Base-by-base conservation (phyloP, 2,797 vertebrate species). In the Diceros bicornis region DNA sequence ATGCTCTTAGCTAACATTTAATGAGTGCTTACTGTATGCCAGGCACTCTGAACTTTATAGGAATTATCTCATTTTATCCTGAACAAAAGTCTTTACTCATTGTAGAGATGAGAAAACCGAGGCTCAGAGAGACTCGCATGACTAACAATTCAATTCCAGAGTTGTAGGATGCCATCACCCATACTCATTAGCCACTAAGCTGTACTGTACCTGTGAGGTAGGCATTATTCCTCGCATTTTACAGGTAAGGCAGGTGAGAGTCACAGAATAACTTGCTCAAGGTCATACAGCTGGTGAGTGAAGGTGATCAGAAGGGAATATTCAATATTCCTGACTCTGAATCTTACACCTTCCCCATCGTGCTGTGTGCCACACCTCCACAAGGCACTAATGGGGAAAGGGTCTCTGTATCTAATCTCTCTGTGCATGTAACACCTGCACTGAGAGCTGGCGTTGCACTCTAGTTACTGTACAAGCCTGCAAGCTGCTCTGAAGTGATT, bases 221-320 rank as follows among this genome's bases (percentile, higher is more conserved):
- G 52, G 69, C 20, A 74, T 32, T 50, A 14, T 93, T 94, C 7
- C 83, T 78, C 62, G 93, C 62, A n/a, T 55, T 91, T 78, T 74
- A 83, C 32, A 83, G n/a, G 34, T 47, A 95, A 77, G n/a, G 59
- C 61, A 61, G 57, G 23, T 10, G n/a, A 75, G 34, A 6, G 14
- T 91, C 72, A 79, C 17, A 82, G 21, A 57, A 11, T 20, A 82
- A 83, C 17, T 86, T 84, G 92, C 11, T 94, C 57, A 89, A 88
- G 91, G 71, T 91, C 47, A 84, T 2, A 21, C 29, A 69, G 47
- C 16, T 72, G 95, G 50, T 83, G 95, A 72, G 25, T 75, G 41
- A 95, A 95, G 27, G 64, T 0, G 0, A 25, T 25, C 18, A 71
- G 4, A 83, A 13, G 64, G 47, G 62, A 87, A 71, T 59, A 55